phyloP scores from a whole-genome alignment of 2,113 vertebrate genomes.

The Cephalopterus ornatus region DNA sequence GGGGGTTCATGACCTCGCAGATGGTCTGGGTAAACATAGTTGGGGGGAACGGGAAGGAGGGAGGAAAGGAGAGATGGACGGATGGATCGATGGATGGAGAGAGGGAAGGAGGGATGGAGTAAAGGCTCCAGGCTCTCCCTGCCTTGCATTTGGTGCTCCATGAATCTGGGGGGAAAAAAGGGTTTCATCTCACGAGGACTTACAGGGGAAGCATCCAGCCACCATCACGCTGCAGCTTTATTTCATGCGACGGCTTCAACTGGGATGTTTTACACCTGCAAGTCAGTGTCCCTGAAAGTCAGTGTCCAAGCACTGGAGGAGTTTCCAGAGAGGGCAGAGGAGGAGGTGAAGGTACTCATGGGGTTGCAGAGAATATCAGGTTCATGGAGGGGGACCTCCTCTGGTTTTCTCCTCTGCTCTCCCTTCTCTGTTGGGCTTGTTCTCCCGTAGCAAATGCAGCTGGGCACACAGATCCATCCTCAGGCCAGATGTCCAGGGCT shows the following conservation, averaged over 20 bases:
- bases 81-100: background rate
- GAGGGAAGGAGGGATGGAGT: background rate
- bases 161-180: rapidly evolving
- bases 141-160: background rate
- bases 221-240: background rate
- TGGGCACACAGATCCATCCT: background rate
- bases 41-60: background rate
- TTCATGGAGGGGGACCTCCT: background rate
- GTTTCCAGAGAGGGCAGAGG: background rate
- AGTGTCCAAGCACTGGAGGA: background rate
- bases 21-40: background rate
- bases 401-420: background rate
- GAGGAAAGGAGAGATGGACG: background rate
- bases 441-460: background rate
- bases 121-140: background rate
- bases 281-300: too few relatives aligned
- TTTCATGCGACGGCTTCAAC: background rate
- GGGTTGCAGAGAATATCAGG: background rate
- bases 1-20: background rate
- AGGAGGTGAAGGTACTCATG: background rate
- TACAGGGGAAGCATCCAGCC: background rate
- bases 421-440: background rate
- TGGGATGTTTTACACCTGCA: background rate
- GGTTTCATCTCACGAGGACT: rapidly evolving
- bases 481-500: background rate